These are phyloP conservation scores for Cliona cf. orientalis DNA, from an alignment of 37 sponge, comb jelly and placozoan genomes.

Conservation along the genomic window DNA sequence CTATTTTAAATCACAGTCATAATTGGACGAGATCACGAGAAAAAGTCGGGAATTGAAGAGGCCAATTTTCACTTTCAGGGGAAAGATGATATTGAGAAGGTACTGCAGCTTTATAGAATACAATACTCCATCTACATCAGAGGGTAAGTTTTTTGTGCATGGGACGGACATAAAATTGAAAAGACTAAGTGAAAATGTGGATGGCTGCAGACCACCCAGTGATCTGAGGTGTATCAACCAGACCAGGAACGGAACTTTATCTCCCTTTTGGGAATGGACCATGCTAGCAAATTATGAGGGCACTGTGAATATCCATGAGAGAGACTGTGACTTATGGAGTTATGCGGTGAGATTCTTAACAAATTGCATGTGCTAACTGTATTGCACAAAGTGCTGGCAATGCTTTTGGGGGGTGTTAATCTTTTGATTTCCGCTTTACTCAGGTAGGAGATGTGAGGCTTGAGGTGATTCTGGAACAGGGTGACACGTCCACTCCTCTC, in stretches of 20 bases:
- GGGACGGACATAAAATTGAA: neutral
- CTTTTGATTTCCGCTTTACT: no score
- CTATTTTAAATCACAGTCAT: neutral
- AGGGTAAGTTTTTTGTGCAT: neutral
- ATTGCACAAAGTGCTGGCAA: no score
- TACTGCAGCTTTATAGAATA: neutral
- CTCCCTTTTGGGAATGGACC: conserved; percentile 34
- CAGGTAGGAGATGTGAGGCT: conserved; percentile 17
- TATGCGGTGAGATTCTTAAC: neutral
- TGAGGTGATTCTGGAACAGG: conserved; percentile 10
- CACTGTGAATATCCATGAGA: neutral
- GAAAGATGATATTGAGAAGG: neutral
- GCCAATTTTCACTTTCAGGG: neutral
- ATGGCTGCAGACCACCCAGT: no score
- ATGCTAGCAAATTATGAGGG: conserved; percentile 25
- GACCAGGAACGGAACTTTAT: neutral
- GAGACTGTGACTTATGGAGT: conserved; percentile 6
- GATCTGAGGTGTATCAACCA: neutral
- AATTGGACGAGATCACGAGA: neutral
- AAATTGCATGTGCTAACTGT: neutral
- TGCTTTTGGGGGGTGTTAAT: no score
- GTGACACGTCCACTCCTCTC: conserved; percentile 4
- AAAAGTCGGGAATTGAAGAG: neutral
- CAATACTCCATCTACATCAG: neutral
- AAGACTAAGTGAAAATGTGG: neutral